Conservation (phyloP, 2,888 invertebrate species). For the Neria commutata region DNA sequence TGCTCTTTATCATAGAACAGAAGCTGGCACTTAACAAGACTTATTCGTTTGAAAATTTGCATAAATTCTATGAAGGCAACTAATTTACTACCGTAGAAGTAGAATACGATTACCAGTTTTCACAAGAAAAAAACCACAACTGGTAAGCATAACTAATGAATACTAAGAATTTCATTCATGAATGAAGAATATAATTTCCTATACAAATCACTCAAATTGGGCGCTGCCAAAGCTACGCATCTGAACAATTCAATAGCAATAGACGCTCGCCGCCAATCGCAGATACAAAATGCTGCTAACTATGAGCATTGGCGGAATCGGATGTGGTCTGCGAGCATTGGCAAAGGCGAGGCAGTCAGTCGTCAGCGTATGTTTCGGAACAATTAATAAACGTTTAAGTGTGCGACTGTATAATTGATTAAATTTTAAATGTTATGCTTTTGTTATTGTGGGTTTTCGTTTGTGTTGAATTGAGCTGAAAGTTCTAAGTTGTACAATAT, state of each 20-base stretch:
- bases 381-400: conserved; percentile 46
- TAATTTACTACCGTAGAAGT: too few relatives aligned
- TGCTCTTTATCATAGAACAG: too few relatives aligned
- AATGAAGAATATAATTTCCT: background rate
- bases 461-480: too few relatives aligned
- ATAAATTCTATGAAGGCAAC: too few relatives aligned
- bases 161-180: background rate
- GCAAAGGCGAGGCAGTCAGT: conserved; percentile 16
- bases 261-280: conserved; percentile 7
- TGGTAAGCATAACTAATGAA: too few relatives aligned
- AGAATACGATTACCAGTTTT: too few relatives aligned
- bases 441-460: conserved; percentile 5
- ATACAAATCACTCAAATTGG: background rate
- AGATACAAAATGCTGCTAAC: conserved; percentile 8
- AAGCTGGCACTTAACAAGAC: too few relatives aligned
- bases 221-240: conserved; percentile 1
- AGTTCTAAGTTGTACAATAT: background rate
- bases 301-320: conserved; percentile 19
- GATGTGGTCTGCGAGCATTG: background rate
- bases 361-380: conserved; percentile 45
- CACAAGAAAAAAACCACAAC: too few relatives aligned
- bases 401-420: conserved; percentile 24
- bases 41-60: too few relatives aligned
- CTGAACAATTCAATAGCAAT: conserved; percentile 8
- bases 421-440: conserved; percentile 5